A percentile compares a stretch with the other conserved stretches of the same genome.
phyloP scores from a whole-genome alignment of 2,113 vertebrate species.

The Saguinus midas region DNA sequence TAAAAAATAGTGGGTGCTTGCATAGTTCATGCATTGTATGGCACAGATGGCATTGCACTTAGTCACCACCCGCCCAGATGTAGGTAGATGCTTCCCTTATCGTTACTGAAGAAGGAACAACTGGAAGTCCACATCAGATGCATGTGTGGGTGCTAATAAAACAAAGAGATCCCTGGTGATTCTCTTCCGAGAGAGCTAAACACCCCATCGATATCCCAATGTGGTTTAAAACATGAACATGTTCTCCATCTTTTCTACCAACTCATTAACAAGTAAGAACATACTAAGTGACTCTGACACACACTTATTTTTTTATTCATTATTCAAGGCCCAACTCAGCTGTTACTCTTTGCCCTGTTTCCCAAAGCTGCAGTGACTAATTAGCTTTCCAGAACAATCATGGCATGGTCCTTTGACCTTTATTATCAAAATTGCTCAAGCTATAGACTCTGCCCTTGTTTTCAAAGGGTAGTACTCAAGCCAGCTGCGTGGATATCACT shows the following conservation, averaged over 20 bases:
- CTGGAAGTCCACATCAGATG: neutral
- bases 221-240: neutral
- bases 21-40: constrained; percentile 74
- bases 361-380: neutral
- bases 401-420: neutral
- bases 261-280: neutral
- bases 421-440: neutral
- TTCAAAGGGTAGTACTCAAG: neutral
- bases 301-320: neutral
- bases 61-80: neutral
- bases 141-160: neutral
- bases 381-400: neutral
- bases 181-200: neutral
- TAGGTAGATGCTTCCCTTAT: constrained; percentile 32
- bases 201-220: neutral
- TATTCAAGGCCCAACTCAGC: neutral
- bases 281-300: neutral
- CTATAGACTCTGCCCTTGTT: neutral
- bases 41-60: neutral
- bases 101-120: neutral
- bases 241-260: neutral
- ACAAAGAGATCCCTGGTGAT: neutral
- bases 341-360: neutral
- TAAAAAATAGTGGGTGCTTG: constrained; percentile 71
- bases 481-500: rapidly evolving